Evolutionary conservation across 2,888 invertebrate genomes (phyloP).

Genomic region (Oligia fasciuncula): DNA sequence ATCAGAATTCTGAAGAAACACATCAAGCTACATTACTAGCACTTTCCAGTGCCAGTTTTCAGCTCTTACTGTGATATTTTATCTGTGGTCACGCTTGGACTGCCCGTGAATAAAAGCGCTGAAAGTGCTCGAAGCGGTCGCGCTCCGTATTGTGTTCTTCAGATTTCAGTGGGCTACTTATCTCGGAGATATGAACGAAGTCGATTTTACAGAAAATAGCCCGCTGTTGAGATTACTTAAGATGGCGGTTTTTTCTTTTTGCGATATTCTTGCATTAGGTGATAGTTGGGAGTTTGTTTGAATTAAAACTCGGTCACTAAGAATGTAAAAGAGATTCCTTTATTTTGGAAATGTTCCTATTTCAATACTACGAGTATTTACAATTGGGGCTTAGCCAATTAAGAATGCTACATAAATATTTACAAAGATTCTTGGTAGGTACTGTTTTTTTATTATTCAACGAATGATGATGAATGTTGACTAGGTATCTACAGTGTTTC

Average conservation of each 20-base stretch:
- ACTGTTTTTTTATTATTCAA: constrained; percentile 20
- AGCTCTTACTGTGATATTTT: constrained; percentile 37
- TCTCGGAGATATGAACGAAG: constrained; percentile 41
- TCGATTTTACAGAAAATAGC: constrained; percentile 36
- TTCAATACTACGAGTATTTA: too few relatives aligned
- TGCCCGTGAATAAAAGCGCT: constrained; percentile 48
- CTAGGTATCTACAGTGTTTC: not conserved
- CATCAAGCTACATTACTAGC: not conserved
- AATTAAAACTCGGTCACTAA: too few relatives aligned
- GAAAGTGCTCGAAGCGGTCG: constrained; percentile 43
- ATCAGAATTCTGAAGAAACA: not conserved
- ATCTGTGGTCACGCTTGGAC: constrained; percentile 42
- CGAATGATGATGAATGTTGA: not conserved
- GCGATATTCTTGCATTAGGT: not conserved
- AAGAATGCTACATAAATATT: too few relatives aligned
- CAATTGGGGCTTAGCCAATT: too few relatives aligned
- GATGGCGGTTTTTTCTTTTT: constrained; percentile 20
- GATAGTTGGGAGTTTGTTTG: too few relatives aligned
- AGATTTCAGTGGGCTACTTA: constrained; percentile 56
- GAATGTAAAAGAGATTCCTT: too few relatives aligned
- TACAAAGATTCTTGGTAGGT: too few relatives aligned
- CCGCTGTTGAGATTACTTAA: constrained; percentile 27
- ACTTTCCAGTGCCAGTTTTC: constrained; percentile 19
- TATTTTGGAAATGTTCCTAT: too few relatives aligned
- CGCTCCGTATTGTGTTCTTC: constrained; percentile 49